Conservation (phyloP, 2,797 vertebrate genomes). For the Poeciliopsis gracilis region DNA sequence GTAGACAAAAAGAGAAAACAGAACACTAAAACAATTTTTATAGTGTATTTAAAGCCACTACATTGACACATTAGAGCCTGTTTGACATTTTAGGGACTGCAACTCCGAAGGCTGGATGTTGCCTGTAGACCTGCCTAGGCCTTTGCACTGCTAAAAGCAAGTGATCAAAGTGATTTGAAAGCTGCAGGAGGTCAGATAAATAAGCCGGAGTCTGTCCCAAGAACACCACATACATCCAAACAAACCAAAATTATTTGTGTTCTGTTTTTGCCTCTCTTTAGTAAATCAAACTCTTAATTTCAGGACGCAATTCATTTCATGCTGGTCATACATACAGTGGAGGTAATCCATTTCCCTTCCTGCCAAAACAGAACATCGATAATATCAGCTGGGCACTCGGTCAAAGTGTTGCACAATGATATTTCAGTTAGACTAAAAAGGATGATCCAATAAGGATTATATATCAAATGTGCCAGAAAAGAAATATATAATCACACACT, state of each 20-base stretch:
- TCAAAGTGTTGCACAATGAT: conserved; percentile 27
- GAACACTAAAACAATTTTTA: not conserved
- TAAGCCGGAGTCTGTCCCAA: not conserved
- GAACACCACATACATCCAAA: not conserved
- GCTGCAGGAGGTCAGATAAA: not conserved
- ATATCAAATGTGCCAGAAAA: not conserved
- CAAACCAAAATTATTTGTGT: not conserved
- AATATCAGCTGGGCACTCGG: conserved; percentile 37
- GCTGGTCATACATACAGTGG: conserved; percentile 9
- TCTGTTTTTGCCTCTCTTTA: conserved; percentile 16
- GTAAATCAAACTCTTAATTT: not conserved
- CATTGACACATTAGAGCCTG: not conserved
- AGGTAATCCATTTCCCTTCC: conserved; percentile 52
- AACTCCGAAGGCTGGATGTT: not conserved
- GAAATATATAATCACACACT: not conserved
- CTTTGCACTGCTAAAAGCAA: not conserved
- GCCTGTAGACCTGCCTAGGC: not conserved
- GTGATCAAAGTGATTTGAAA: not conserved
- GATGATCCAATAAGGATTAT: not conserved
- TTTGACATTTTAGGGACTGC: not conserved
- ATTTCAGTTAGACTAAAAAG: not conserved
- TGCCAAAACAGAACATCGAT: conserved; percentile 36
- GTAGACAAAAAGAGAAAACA: not conserved
- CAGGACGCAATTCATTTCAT: not conserved
- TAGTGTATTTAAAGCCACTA: not conserved